A percentile compares a stretch with the other conserved stretches of the same genome.
phyloP scores from a whole-genome alignment of 2,113 vertebrate genomes.

The Chloropsis cyanopogon region DNA sequence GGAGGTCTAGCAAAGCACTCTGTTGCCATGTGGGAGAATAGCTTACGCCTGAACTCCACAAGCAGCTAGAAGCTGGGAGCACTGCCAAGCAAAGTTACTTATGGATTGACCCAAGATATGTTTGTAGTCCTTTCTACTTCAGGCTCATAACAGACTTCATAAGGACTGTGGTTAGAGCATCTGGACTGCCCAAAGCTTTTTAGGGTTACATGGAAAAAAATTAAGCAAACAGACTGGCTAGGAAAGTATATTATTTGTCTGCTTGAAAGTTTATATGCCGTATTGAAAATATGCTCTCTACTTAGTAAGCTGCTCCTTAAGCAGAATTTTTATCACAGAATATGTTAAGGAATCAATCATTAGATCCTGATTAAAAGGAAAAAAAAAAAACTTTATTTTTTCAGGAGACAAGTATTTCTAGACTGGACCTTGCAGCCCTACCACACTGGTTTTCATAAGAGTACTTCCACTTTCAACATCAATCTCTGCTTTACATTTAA shows the following conservation, averaged over 20 bases:
- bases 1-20: neutral
- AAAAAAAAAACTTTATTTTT: neutral
- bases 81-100: constrained; percentile 50
- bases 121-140: constrained; percentile 52
- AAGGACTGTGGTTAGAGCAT: constrained; percentile 63
- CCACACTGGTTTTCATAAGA: neutral
- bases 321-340: neutral
- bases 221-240: constrained; percentile 29
- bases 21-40: neutral
- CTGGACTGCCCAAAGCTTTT: constrained; percentile 55
- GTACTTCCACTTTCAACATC: neutral
- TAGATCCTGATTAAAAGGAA: neutral
- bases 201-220: constrained; percentile 42
- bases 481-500: constrained; percentile 4
- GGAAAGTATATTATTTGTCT: constrained; percentile 56
- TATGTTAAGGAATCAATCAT: neutral
- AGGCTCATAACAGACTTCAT: constrained; percentile 68
- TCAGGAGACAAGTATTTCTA: neutral
- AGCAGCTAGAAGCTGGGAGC: neutral
- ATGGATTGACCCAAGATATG: constrained; percentile 28
- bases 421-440: neutral
- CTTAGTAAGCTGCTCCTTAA: neutral
- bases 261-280: constrained; percentile 14
- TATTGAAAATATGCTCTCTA: neutral
- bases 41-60: neutral